Evolutionary conservation across 2,797 vertebrate genomes (phyloP), one percentile per base, ranked within the genome.

Genomic region (Falco cherrug): DNA sequence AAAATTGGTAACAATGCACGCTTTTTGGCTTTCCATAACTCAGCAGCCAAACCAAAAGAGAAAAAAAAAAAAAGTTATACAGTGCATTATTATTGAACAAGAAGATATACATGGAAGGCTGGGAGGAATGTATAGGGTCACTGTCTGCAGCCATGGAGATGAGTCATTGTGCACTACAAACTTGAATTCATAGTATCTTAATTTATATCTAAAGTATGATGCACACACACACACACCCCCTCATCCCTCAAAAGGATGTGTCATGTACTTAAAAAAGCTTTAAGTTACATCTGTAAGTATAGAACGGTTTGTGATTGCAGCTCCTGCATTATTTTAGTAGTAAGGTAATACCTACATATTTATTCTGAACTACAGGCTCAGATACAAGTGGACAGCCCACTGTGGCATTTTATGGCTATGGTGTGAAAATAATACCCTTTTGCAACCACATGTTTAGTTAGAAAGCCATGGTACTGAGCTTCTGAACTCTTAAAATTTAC

Each of bases 171-270:
- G 17, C 16, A 10, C 12, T 18, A 26, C 24, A 64, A 70, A 75
- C 13, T 28, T 33, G 18, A 70, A 33, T 29, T 79, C 2, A 6
- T 45, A 20, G 2, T 37, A 43, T 45, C 31, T 73, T 57, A 47
- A 90, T 61, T 65, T 74, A 26, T 37, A 13, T 25, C 22, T 37
- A 9, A 70, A 61, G 37, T 21, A 17, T 3, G 5, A 64, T 15
- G 12, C 18, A 57, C 37, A 24, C 7, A 7, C 1, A 16, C 43
- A 35, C 16, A 7, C 16, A n/a, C 43, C 7, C 41, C 41, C 41
- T 41, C 41, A 41, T 2, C 4, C 16, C 8, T 6, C 0, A 3
- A 45, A 57, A 8, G 8, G n/a, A 33, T 10, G 10, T 47, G 4
- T 29, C 28, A 68, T 29, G 9, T 41, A 13, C 12, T 84, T 73